phyloP scores from a whole-genome alignment of 2,113 vertebrate genomes.

The Macroglossus sobrinus region DNA sequence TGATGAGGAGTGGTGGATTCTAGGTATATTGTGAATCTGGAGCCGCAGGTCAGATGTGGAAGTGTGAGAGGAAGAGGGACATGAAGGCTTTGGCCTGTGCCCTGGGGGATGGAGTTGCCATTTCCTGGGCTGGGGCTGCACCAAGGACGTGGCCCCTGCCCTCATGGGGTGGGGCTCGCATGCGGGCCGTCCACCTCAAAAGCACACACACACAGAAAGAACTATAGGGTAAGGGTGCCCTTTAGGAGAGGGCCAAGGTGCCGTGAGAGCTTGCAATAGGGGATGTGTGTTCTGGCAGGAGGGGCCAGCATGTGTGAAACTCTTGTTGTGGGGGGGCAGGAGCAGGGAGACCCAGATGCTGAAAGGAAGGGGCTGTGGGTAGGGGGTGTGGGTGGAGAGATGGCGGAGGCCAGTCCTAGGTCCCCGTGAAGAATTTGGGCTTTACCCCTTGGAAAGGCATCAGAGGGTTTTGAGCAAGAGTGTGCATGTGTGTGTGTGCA shows the following conservation, averaged over 20 bases:
- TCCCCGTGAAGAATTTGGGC: background rate
- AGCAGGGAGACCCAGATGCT: fast-evolving
- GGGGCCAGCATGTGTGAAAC: background rate
- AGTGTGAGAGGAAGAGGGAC: background rate
- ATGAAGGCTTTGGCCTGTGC: fast-evolving
- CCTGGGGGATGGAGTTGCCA: background rate
- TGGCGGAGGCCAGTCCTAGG: background rate
- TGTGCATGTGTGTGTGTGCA: fast-evolving
- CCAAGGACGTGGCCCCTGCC: background rate
- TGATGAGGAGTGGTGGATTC: background rate
- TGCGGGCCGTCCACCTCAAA: background rate
- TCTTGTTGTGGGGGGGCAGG: background rate
- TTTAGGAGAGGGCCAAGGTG: background rate
- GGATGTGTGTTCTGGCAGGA: background rate
- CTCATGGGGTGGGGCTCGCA: background rate
- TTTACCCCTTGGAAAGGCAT: background rate
- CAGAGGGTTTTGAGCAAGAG: background rate
- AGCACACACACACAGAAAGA: background rate
- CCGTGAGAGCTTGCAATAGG: fast-evolving
- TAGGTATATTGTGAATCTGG: background rate
- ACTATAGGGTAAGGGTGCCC: fast-evolving
- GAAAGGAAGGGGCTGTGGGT: background rate
- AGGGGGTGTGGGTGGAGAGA: background rate
- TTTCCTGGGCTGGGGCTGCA: background rate
- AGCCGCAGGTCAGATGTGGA: background rate